phyloP scores from a whole-genome alignment of 2,888 invertebrate genomes.

The Zhengitettix transpicula region DNA sequence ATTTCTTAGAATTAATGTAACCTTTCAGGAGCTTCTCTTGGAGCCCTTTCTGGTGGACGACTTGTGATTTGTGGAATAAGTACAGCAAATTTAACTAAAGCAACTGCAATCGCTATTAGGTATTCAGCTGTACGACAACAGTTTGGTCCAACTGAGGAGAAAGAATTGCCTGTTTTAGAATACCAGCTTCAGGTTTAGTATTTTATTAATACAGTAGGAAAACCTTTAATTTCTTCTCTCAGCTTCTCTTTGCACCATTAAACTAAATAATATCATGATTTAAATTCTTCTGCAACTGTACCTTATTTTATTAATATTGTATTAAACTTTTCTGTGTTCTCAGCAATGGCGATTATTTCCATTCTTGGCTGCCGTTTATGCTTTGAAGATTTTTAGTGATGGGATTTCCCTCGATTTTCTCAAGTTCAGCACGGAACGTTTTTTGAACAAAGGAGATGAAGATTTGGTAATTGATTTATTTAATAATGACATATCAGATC shows the following conservation, averaged over 20 bases:
- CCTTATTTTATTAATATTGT: too few species aligned
- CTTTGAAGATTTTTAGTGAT: constrained; percentile 10
- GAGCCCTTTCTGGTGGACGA: constrained; percentile 71
- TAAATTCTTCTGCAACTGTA: too few species aligned
- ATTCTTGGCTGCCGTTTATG: constrained; percentile 25
- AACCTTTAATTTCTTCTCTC: too few species aligned
- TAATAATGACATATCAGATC: too few species aligned
- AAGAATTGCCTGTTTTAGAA: constrained; percentile 34
- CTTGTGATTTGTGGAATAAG: constrained; percentile 49
- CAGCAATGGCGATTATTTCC: constrained; percentile 32
- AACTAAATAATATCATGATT: too few species aligned
- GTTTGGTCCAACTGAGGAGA: constrained; percentile 34
- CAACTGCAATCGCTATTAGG: constrained; percentile 56
- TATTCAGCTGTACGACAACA: constrained; percentile 67
- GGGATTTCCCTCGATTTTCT: constrained; percentile 3
- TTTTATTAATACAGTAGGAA: too few species aligned
- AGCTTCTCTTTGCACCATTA: too few species aligned
- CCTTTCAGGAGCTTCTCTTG: constrained; percentile 36
- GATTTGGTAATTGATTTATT: not conserved
- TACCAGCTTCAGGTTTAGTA: constrained; percentile 28
- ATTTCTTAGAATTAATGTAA: too few species aligned
- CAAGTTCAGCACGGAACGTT: constrained; percentile 5
- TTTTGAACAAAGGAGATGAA: not conserved
- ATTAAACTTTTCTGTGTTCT: not conserved
- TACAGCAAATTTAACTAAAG: constrained; percentile 44